Percentiles rank a stretch among this genome's conserved stretches.
These are phyloP conservation scores for Limnodromus scolopaceus DNA, from an alignment of 2,797 vertebrate species.

Conservation along the genomic window DNA sequence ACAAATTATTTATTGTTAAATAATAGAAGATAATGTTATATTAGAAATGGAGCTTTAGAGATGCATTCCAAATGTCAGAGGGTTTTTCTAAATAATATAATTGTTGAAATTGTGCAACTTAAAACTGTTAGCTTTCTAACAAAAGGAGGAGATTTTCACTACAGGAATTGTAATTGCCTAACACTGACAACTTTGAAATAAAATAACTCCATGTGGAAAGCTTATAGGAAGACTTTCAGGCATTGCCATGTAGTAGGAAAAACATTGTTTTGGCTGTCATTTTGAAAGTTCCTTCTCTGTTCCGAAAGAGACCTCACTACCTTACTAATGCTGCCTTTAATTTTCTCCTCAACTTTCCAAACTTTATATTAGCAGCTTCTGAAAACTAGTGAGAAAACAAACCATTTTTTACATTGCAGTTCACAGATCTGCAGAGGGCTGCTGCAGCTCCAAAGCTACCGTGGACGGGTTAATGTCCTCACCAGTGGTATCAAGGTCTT, in stretches of 20 bases:
- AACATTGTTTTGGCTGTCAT: rapidly evolving
- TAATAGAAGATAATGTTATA: background rate
- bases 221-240: background rate
- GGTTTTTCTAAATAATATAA: background rate
- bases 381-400: background rate
- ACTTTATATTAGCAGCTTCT: background rate
- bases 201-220: background rate
- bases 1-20: background rate
- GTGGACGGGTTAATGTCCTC: rapidly evolving
- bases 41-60: background rate
- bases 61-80: background rate
- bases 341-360: background rate
- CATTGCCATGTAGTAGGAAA: background rate
- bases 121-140: background rate
- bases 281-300: background rate
- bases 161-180: background rate
- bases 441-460: background rate
- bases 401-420: rapidly evolving
- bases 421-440: background rate
- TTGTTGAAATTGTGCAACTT: background rate
- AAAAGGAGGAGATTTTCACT: background rate
- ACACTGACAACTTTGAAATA: background rate
- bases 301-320: background rate
- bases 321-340: background rate
- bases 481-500: rapidly evolving